These are phyloP conservation scores for Acanthornis magna DNA, from an alignment of 2,797 vertebrate species.

Conservation along the genomic window DNA sequence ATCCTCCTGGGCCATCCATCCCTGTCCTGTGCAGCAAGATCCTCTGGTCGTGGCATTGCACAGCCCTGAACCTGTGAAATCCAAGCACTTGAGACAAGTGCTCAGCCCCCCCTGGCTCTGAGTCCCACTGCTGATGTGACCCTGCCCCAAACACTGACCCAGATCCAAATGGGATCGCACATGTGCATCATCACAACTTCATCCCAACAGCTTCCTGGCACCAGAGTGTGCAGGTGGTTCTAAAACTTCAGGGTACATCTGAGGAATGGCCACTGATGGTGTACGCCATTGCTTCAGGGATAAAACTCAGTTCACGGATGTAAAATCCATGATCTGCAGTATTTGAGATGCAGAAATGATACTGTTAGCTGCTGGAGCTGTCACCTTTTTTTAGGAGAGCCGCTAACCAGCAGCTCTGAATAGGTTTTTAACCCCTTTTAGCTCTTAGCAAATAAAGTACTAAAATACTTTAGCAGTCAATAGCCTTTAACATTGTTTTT, in stretches of 20 bases:
- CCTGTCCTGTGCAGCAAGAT: neutral
- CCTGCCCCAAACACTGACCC: neutral
- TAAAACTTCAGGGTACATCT: neutral
- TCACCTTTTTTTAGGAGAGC: neutral
- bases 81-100: neutral
- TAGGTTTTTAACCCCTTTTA: neutral
- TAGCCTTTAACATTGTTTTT: neutral
- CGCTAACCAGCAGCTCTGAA: neutral
- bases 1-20: neutral
- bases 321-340: neutral
- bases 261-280: neutral
- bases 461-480: neutral
- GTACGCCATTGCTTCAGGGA: neutral
- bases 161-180: neutral
- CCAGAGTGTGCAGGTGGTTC: neutral
- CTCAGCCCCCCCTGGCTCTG: neutral
- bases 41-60: neutral
- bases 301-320: neutral
- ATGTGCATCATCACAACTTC: neutral
- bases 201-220: neutral
- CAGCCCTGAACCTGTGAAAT: neutral
- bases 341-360: neutral
- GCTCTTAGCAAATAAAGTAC: neutral
- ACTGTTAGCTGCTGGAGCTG: neutral
- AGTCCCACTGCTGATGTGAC: neutral